Percentiles rank a stretch among this genome's conserved stretches.
Evolutionary conservation across 2,113 vertebrate genomes (phyloP).

Genomic region (Pseudonaja textilis): DNA sequence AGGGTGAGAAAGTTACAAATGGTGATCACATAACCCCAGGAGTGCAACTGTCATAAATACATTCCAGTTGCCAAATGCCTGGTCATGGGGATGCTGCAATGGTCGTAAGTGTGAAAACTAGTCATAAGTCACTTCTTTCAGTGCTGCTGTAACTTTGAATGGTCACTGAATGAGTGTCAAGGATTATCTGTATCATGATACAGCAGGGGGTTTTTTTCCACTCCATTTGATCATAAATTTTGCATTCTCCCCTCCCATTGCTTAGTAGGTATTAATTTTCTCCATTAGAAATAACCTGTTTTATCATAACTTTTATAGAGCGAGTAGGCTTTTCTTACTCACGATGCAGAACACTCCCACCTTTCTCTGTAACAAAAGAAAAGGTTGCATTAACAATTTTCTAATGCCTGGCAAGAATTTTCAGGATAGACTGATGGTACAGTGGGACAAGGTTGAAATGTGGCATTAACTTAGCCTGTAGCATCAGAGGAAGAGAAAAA

Average conservation of each 20-base stretch:
- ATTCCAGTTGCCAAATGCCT: too few relatives aligned
- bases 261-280: background rate
- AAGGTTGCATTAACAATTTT: background rate
- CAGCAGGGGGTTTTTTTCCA: background rate
- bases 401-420: background rate
- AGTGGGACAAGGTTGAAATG: background rate
- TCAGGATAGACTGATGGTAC: background rate
- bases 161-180: background rate
- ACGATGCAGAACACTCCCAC: background rate
- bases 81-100: too few relatives aligned
- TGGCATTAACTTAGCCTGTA: background rate
- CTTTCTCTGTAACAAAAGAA: background rate
- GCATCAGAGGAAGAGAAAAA: background rate
- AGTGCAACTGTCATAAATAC: too few relatives aligned
- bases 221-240: background rate
- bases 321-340: background rate
- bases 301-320: background rate
- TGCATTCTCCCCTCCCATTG: background rate
- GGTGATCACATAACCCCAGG: too few relatives aligned
- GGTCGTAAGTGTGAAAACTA: background rate
- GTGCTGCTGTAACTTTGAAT: background rate
- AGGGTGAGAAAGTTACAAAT: too few relatives aligned
- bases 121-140: background rate
- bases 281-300: background rate
- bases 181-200: background rate